Conservation (phyloP, 1,140 invertebrate genomes). For the Ceratoteleas bidentatus region DNA sequence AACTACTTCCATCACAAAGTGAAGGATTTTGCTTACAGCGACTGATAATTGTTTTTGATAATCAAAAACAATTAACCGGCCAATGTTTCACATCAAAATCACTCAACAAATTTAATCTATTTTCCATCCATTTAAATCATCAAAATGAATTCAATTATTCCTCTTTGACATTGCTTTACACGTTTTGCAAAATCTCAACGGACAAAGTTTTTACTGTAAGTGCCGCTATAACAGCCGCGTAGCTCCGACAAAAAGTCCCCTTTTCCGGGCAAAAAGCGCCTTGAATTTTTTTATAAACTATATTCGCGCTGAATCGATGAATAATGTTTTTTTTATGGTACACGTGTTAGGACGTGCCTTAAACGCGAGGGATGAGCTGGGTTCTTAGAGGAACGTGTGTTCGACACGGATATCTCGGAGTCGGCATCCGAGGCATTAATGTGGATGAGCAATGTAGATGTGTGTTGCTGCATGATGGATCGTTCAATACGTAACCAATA, state of each 20-base stretch:
- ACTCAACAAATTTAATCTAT: too few species aligned
- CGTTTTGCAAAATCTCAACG: too few species aligned
- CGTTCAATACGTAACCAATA: constrained; percentile 77
- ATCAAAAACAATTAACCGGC: too few species aligned
- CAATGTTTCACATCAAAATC: too few species aligned
- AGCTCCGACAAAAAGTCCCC: not conserved
- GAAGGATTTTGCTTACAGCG: too few species aligned
- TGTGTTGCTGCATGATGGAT: constrained; percentile 76
- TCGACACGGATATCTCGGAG: constrained; percentile 66
- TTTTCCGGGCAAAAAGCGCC: not conserved
- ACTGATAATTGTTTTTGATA: too few species aligned
- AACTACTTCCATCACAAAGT: too few species aligned
- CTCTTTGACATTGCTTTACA: too few species aligned
- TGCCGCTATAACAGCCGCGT: not conserved
- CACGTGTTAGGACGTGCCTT: constrained; percentile 23
- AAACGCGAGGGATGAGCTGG: constrained; percentile 7
- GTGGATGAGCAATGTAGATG: constrained; percentile 75
- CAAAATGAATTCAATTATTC: too few species aligned
- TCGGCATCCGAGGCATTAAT: constrained; percentile 75
- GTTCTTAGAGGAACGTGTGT: constrained; percentile 37
- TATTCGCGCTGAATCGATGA: constrained; percentile 23
- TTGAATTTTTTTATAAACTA: constrained; percentile 27
- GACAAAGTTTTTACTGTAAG: not conserved
- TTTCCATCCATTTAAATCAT: too few species aligned
- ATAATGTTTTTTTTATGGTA: constrained; percentile 33